phyloP scores from a whole-genome alignment of 53 echinoderm and acorn worm species.

The Hippasteria phrygiana region DNA sequence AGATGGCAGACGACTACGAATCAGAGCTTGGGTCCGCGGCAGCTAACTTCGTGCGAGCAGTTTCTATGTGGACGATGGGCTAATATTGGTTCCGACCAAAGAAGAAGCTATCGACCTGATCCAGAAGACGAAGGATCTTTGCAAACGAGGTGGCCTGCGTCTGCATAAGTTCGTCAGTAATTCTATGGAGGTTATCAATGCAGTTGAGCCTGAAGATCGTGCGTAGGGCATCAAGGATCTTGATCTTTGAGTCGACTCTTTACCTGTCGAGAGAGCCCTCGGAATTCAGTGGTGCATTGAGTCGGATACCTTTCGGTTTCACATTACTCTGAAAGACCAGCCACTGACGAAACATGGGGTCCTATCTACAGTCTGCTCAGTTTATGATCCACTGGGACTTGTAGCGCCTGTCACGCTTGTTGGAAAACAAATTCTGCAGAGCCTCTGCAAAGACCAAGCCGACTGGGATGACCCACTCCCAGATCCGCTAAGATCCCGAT shows the following conservation, averaged over 20 bases:
- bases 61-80: slow-evolving; percentile 78
- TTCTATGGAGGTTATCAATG: slow-evolving; percentile 49
- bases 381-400: slow-evolving; percentile 79
- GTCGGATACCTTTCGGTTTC: slow-evolving; percentile 43
- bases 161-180: slow-evolving; percentile 77
- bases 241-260: slow-evolving; percentile 38
- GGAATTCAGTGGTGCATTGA: slow-evolving; percentile 55
- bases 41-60: slow-evolving; percentile 61
- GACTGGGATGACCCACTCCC: slow-evolving; percentile 79
- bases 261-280: slow-evolving; percentile 60
- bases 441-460: slow-evolving; percentile 61
- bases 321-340: slow-evolving; percentile 53
- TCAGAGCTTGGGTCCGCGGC: slow-evolving; percentile 65
- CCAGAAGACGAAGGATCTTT: slow-evolving; percentile 46
- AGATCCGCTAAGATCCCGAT: slow-evolving; percentile 27
- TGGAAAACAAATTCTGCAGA: slow-evolving; percentile 79
- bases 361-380: slow-evolving; percentile 67
- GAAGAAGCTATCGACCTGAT: slow-evolving; percentile 59
- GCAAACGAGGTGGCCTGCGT: slow-evolving; percentile 64
- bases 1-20: slow-evolving; percentile 59
- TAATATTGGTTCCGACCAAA: slow-evolving; percentile 56
- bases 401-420: slow-evolving; percentile 73
- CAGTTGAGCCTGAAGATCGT: slow-evolving; percentile 55
- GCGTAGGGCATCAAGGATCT: slow-evolving; percentile 46
- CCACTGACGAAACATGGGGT: slow-evolving; percentile 71